Evolutionary conservation across 2,797 vertebrate genomes (phyloP).

Genomic region (Enteromius fasciolatus): DNA sequence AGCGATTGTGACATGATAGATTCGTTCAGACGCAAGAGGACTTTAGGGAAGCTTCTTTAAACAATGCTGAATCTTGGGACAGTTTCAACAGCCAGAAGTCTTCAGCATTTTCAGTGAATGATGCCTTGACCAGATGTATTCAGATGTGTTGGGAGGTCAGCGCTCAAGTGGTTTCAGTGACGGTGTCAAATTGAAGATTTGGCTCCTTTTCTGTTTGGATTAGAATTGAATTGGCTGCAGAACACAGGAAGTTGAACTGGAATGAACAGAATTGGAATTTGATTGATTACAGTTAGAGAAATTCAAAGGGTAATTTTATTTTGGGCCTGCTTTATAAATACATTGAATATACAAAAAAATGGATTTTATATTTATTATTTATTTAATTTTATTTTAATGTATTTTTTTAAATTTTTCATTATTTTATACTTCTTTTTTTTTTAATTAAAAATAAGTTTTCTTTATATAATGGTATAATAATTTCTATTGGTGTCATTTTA

Average conservation of each 20-base stretch:
- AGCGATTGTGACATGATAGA: neutral
- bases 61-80: neutral
- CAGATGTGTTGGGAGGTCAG: neutral
- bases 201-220: neutral
- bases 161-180: neutral
- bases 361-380: too few relatives aligned
- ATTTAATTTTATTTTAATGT: neutral
- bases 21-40: neutral
- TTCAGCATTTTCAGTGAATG: neutral
- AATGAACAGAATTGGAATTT: neutral
- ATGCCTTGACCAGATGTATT: neutral
- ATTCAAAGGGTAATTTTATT: neutral
- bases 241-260: neutral
- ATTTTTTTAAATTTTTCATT: neutral
- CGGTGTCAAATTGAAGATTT: neutral
- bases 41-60: neutral
- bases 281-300: neutral
- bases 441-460: too few relatives aligned
- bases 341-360: neutral
- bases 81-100: neutral
- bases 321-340: neutral
- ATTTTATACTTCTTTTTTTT: too few relatives aligned
- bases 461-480: too few relatives aligned
- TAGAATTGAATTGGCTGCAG: neutral
- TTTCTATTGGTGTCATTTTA: neutral